phyloP scores from a whole-genome alignment of 1,140 invertebrate species.

The Caenorhabditis brenneri region DNA sequence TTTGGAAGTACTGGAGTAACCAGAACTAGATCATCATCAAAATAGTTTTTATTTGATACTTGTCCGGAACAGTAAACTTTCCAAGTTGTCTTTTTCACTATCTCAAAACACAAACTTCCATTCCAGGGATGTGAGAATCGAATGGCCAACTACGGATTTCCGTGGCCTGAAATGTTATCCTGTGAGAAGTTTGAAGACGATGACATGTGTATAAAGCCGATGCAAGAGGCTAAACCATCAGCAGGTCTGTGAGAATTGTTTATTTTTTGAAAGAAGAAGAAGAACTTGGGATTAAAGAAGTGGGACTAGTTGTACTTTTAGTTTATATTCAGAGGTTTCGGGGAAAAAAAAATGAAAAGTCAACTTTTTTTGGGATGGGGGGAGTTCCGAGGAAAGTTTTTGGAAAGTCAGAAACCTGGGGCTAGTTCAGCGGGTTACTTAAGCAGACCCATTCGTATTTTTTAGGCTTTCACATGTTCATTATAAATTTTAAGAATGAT shows the following conservation, averaged over 20 bases:
- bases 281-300: not conserved
- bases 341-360: not conserved
- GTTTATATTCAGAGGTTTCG: constrained; percentile 23
- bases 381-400: not conserved
- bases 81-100: too few relatives aligned
- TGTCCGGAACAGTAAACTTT: too few relatives aligned
- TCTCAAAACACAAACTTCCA: not conserved
- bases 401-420: too few relatives aligned
- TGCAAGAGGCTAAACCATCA: constrained; percentile 51
- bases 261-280: not conserved
- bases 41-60: too few relatives aligned
- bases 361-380: not conserved
- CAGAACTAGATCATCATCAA: too few relatives aligned
- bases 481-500: too few relatives aligned
- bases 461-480: too few relatives aligned
- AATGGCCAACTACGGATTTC: constrained; percentile 77
- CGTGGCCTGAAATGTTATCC: constrained; percentile 78
- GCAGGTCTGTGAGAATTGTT: constrained; percentile 42
- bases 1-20: too few relatives aligned
- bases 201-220: constrained; percentile 77
- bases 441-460: too few relatives aligned
- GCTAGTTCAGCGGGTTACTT: too few relatives aligned
- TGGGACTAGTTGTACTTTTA: not conserved
- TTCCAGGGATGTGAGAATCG: constrained; percentile 75
- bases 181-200: constrained; percentile 78